Base-by-base conservation (phyloP, 2,797 vertebrate genomes). In the Acipenser ruthenus region DNA sequence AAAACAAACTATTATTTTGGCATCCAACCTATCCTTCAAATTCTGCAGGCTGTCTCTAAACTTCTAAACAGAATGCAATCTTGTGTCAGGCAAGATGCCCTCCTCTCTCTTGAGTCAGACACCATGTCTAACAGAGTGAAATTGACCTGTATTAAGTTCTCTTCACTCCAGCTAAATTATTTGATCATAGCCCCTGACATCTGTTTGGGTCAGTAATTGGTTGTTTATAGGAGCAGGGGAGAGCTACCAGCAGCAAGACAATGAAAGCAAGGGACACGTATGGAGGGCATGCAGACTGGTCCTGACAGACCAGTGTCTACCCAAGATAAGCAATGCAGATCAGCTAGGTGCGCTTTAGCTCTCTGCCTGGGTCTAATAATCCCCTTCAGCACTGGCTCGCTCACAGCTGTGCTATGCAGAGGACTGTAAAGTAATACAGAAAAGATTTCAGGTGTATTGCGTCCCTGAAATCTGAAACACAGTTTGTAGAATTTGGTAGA, bases 51-150 rank as follows among this genome's bases (percentile, higher is more conserved):
- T 63, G 70, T 37, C 37, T 37, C 68, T 73, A 49, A 56, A 60
- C 60, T 65, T 63, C 67, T 72, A 63, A 37, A 37, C 65, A 65
- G 68, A 79, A 77, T 72, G 73, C 73, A 71, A 74, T 73, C 73
- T 66, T 56, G 61, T 71, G 74, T 73, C 74, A 79, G 71, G 70
- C 71, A 64, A 65, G 65, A 68, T 72, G 73, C 71, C 71, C 76
- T 74, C 78, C 79, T 79, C 87, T 61, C 78, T 80, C 81, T 84
- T 69, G 70, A 73, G 78, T 79, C 84, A 84, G 82, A 81, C 80
- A 90, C 87, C 90, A 87, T 93, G 88, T 91, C 92, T 90, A 93
- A 93, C 88, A 79, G 82, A 89, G 89, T 79, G 83, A 92, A 92
- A 93, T 92, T 92, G 91, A 89, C 91, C 90, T 89, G 86, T 85